Evolutionary conservation across 2,113 vertebrate species (phyloP), one percentile per base, ranked within the genome.

Genomic region (Cnemophilus loriae): DNA sequence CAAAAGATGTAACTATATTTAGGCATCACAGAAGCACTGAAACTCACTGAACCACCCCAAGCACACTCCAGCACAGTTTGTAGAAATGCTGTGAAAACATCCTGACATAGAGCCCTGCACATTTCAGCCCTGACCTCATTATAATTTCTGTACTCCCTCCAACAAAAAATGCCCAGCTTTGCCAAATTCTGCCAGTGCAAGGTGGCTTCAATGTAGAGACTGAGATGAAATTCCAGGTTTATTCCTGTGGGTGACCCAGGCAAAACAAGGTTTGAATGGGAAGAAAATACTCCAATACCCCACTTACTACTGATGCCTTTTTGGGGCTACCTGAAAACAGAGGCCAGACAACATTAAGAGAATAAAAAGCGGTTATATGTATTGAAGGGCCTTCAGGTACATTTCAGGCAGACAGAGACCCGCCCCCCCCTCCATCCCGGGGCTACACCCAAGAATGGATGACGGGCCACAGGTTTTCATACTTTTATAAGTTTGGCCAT

Each of bases 391-490:
- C 33, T 55, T 56, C 41, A 46, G 33, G 33, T 32, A 37, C 33
- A 32, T 44, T 44, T 35, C 2, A 26, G 49, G 26, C 39, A 65
- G 60, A 46, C 3, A 5, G 37, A 46, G 10, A n/a, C n/a, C n/a
- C n/a, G n/a, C n/a, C n/a, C n/a, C n/a, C 22, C 15, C 16, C 9
- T 7, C 10, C 7, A 61, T n/a, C n/a, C n/a, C n/a, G 7, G 35
- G 22, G 13, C 57, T 60, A 39, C 44, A 32, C 56, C n/a, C 21
- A 16, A 16, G 35, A 32, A 55, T 24, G 21, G 26, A 46, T 20
- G 3, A 1, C 1, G 3, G 7, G 24, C 19, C 39, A 35, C 1
- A 1, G 10, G 16, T 65, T 65, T 65, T 65, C 26, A 55, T 3
- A 19, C 2, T 46, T 65, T 35, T 37, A 2, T 46, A 24, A 7